Conservation (phyloP, 2,888 invertebrate species). For the Neocrepidodera transversa region DNA sequence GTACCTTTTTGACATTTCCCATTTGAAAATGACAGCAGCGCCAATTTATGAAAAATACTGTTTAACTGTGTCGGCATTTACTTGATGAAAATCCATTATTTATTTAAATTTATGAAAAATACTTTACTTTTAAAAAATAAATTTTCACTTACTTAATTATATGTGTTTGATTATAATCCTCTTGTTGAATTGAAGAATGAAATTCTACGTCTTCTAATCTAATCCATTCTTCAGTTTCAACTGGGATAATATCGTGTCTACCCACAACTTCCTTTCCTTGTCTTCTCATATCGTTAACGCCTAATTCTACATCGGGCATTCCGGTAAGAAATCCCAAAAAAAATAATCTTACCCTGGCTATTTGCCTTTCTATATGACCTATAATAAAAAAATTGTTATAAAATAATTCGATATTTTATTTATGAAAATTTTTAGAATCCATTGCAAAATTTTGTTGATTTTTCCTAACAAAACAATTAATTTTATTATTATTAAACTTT, state of each 20-base stretch:
- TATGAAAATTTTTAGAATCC: too few species aligned
- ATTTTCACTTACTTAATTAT: slow-evolving; percentile 75
- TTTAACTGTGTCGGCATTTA: too few species aligned
- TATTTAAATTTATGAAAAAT: too few species aligned
- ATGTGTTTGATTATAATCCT: slow-evolving; percentile 84
- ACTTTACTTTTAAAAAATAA: too few species aligned
- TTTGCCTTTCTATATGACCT: slow-evolving; percentile 80
- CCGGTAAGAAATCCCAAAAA: slow-evolving; percentile 96
- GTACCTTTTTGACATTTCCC: too few species aligned
- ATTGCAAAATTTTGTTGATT: too few species aligned
- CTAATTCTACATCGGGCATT: slow-evolving; percentile 96
- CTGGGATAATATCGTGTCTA: slow-evolving; percentile 98
- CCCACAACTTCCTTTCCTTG: slow-evolving; percentile 99
- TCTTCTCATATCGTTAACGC: slow-evolving; percentile 96
- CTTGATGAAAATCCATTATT: too few species aligned
- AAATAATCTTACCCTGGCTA: slow-evolving; percentile 93
- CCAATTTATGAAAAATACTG: too few species aligned
- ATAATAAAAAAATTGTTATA: slow-evolving; percentile 5
- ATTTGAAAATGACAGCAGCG: too few species aligned
- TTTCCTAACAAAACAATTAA: too few species aligned
- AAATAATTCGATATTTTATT: too few species aligned
- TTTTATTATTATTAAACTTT: too few species aligned
- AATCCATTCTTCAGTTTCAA: slow-evolving; percentile 99
- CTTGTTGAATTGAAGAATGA: slow-evolving; percentile 90
- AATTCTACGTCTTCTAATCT: slow-evolving; percentile 93